Base-by-base conservation (phyloP, 1,140 invertebrate species). In the Heliothis subflexa region DNA sequence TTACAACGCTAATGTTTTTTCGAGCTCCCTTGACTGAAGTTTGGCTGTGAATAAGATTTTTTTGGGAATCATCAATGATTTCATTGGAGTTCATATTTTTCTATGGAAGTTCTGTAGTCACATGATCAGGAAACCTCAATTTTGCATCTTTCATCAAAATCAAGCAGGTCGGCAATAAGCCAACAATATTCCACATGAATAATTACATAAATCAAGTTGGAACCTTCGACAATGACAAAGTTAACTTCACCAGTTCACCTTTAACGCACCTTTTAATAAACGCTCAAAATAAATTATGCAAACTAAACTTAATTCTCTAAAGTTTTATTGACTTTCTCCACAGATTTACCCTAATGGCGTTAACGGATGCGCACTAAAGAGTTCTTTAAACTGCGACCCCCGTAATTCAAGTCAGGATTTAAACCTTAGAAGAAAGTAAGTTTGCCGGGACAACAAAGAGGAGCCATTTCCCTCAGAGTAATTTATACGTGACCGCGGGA, bases 331-430 rank as follows among this genome's bases (percentile, higher is more conserved):
- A 83, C 80, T 80, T 81, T 80, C 74, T 64, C 61, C 49, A 64
- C 73, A 82, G 79, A 74, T 77, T 79, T 75, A 71, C 77, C 80
- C 66, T 82, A 84, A 82, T 78, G 74, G 77, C 78, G 75, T 79
- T 79, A 81, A 81, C 79, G 81, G 73, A 79, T 79, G 52, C 66
- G 61, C 79, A 61, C 80, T 79, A 70, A 82, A 82, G 80, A 82
- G 83, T 83, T 83, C 79, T 84, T 86, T 85, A 83, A 88, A 80
- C 81, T 72, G 78, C 68, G 74, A 80, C 83, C 81, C 84, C 81
- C 83, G 86, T 91, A 90, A 89, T 87, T 89, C 89, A 90, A 90
- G 88, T 88, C 86, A 87, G 88, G 88, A 90, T 90, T 91, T 90
- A 86, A 89, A 86, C 86, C 84, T 87, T 85, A 83, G 89, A 90